Conservation (phyloP, 1,140 invertebrate species). For the Heterodera schachtii region DNA sequence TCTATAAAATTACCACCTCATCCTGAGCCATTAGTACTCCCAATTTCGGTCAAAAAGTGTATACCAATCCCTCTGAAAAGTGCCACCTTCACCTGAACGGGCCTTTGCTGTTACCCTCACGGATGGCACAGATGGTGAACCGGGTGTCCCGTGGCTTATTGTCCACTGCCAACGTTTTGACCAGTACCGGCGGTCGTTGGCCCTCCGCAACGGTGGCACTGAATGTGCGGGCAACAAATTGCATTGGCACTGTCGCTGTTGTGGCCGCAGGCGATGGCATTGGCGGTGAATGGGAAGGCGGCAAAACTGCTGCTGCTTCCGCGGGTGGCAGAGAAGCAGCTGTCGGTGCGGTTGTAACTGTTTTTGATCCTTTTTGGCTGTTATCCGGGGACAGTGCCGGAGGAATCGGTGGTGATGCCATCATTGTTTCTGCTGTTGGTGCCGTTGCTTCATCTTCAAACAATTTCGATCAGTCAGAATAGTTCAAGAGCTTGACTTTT, state of each 20-base stretch:
- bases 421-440: no score
- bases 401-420: no score
- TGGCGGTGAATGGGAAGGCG: conserved; percentile 32
- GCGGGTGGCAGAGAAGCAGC: background rate
- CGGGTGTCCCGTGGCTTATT: conserved; percentile 62
- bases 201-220: conserved; percentile 59
- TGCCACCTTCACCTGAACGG: conserved; percentile 36
- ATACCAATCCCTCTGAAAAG: background rate
- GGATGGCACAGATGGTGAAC: conserved; percentile 62
- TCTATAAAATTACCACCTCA: no score
- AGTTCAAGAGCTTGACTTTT: no score
- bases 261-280: background rate
- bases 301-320: conserved; percentile 17
- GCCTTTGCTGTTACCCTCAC: conserved; percentile 56
- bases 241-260: conserved; percentile 22
- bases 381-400: conserved; percentile 5
- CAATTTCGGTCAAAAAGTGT: no score
- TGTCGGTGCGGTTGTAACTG: background rate
- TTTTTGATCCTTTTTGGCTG: conserved; percentile 52
- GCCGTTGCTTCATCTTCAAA: no score
- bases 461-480: no score
- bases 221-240: conserved; percentile 54
- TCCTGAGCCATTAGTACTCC: no score
- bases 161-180: conserved; percentile 51
- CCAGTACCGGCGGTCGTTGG: conserved; percentile 56